Evolutionary conservation across 2,888 invertebrate species (phyloP).

Genomic region (Meteorus cinctellus): DNA sequence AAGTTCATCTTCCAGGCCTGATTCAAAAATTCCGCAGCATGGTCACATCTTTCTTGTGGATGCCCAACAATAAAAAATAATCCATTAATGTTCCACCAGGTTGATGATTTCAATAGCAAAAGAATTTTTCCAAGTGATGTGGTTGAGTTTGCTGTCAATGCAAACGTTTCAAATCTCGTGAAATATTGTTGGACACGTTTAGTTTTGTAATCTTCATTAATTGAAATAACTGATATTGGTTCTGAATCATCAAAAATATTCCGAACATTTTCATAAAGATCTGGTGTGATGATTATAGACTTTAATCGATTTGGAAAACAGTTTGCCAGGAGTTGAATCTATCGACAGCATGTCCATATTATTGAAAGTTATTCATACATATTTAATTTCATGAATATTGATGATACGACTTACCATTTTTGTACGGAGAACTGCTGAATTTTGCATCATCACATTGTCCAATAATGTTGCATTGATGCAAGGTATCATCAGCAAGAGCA

Average conservation of each 20-base stretch:
- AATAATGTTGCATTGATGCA: background rate
- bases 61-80: conserved; percentile 13
- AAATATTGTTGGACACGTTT: background rate
- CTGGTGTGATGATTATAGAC: background rate
- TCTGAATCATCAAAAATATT: background rate
- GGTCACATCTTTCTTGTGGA: background rate
- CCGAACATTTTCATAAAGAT: background rate
- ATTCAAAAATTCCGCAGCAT: background rate
- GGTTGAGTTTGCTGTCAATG: background rate
- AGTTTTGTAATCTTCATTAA: background rate
- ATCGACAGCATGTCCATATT: background rate
- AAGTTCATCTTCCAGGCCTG: conserved; percentile 1
- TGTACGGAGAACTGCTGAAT: background rate
- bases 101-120: background rate
- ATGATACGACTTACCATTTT: background rate
- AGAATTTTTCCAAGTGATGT: background rate
- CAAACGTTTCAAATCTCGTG: background rate
- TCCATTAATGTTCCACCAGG: conserved; percentile 6
- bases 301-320: background rate
- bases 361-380: background rate
- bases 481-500: background rate
- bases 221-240: background rate
- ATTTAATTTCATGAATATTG: conserved; percentile 8
- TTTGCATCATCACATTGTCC: background rate
- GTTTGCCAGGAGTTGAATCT: background rate